phyloP scores from a whole-genome alignment of 2,113 vertebrate genomes.

The Callopanchax toddi region DNA sequence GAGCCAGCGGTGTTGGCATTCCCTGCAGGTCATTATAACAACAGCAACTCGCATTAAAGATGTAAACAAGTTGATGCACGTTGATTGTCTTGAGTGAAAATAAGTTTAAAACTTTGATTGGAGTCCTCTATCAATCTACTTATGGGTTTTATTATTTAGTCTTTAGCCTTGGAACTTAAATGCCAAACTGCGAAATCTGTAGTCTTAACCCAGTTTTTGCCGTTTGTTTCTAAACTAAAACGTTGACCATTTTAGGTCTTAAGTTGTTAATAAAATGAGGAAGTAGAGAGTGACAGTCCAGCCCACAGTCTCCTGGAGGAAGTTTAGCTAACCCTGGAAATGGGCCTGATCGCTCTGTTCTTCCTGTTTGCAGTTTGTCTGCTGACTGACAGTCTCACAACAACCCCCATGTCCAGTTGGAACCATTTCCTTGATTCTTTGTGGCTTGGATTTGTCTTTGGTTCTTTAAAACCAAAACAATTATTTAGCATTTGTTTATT shows the following conservation, averaged over 20 bases:
- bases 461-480: slow-evolving; percentile 7
- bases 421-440: slow-evolving; percentile 50
- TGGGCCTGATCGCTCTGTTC: slow-evolving; percentile 38
- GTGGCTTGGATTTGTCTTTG: slow-evolving; percentile 14
- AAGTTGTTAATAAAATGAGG: slow-evolving; percentile 62
- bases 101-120: slow-evolving; percentile 1
- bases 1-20: slow-evolving; percentile 40
- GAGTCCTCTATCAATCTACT: background rate
- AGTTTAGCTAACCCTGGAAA: slow-evolving; percentile 61
- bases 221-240: slow-evolving; percentile 2
- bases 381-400: slow-evolving; percentile 50
- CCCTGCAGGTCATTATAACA: slow-evolving; percentile 40
- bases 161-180: background rate
- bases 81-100: slow-evolving; percentile 12
- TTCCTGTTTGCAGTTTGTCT: slow-evolving; percentile 67
- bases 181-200: slow-evolving; percentile 1
- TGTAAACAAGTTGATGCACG: slow-evolving; percentile 8
- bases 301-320: slow-evolving; percentile 53
- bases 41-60: slow-evolving; percentile 28
- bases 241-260: slow-evolving; percentile 13
- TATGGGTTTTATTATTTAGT: background rate
- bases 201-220: background rate
- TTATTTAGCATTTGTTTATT: background rate
- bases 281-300: slow-evolving; percentile 37
- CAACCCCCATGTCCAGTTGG: slow-evolving; percentile 28